These are phyloP conservation scores for Myripristis jacobus DNA, from an alignment of 2,797 vertebrate species.

Conservation along the genomic window DNA sequence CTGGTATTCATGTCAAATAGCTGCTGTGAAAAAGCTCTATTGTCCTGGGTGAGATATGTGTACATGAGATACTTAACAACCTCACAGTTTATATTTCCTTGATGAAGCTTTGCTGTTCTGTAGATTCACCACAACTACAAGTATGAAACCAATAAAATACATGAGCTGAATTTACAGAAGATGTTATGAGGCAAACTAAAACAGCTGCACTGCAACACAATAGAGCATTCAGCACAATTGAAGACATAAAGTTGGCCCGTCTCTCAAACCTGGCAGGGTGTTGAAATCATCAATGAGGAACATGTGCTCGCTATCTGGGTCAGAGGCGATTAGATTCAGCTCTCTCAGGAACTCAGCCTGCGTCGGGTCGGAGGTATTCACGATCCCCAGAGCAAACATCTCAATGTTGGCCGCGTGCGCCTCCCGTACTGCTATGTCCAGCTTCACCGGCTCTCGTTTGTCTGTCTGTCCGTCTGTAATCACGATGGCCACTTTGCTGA, in stretches of 20 bases:
- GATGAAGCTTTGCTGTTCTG: neutral
- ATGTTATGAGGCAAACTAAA: neutral
- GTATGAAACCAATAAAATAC: too few relatives aligned
- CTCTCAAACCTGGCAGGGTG: conserved; percentile 86
- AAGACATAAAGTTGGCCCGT: too few relatives aligned
- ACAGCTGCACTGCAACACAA: neutral
- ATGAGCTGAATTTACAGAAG: too few relatives aligned
- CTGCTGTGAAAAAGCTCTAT: too few relatives aligned
- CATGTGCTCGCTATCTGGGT: conserved; percentile 91
- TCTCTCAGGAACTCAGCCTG: conserved; percentile 88
- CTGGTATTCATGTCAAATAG: too few relatives aligned
- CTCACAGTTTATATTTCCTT: neutral
- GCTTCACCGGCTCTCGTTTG: conserved; percentile 89
- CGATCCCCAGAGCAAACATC: conserved; percentile 92
- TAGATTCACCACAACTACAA: neutral
- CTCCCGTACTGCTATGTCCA: conserved; percentile 88
- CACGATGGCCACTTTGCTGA: conserved; percentile 90
- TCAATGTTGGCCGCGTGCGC: conserved; percentile 91
- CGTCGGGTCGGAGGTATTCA: conserved; percentile 88
- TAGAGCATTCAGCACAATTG: neutral
- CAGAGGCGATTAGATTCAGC: conserved; percentile 91
- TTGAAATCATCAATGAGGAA: conserved; percentile 93
- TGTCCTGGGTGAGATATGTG: neutral
- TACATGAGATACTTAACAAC: too few relatives aligned
- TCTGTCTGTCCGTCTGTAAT: conserved; percentile 92